These are phyloP conservation scores for Epizoanthus ramosus DNA, from an alignment of 92 coral and sea anemone species.

Conservation along the genomic window DNA sequence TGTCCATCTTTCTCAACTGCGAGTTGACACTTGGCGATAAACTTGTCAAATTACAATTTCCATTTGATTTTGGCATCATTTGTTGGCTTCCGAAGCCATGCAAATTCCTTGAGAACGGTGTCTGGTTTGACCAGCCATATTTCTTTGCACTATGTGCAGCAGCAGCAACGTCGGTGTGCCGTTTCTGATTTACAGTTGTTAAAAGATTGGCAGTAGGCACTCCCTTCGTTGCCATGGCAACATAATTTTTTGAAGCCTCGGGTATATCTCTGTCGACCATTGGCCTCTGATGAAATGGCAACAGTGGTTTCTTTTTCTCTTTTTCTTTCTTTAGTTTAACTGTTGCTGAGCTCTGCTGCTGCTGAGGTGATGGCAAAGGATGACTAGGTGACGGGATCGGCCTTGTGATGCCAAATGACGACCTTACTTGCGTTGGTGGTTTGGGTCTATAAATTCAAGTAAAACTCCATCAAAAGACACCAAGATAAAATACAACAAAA, in stretches of 20 bases:
- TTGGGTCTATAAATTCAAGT: slow-evolving; percentile 63
- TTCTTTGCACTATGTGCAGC: slow-evolving; percentile 58
- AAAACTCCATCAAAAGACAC: background rate
- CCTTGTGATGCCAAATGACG: slow-evolving; percentile 91
- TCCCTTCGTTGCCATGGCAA: slow-evolving; percentile 87
- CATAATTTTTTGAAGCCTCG: slow-evolving; percentile 71
- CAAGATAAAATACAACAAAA: background rate
- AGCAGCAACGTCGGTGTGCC: slow-evolving; percentile 77
- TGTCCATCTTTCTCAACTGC: background rate
- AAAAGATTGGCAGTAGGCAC: slow-evolving; percentile 81
- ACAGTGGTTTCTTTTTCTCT: slow-evolving; percentile 85
- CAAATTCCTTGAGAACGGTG: slow-evolving; percentile 27
- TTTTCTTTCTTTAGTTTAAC: slow-evolving; percentile 81
- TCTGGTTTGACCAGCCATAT: slow-evolving; percentile 59
- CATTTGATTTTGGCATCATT: background rate
- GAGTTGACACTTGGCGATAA: slow-evolving; percentile 15
- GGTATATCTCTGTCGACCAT: slow-evolving; percentile 69
- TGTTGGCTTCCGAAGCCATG: slow-evolving; percentile 33
- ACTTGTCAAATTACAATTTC: slow-evolving; percentile 20
- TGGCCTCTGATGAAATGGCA: slow-evolving; percentile 94
- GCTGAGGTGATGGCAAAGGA: slow-evolving; percentile 82
- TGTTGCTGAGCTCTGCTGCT: slow-evolving; percentile 66
- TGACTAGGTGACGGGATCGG: slow-evolving; percentile 87
- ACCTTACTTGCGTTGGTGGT: slow-evolving; percentile 82
- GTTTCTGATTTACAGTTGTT: slow-evolving; percentile 73